A percentile compares a stretch with the other conserved stretches of the same genome.
Conservation (phyloP, 2,113 vertebrate species). For the Oxyura jamaicensis region DNA sequence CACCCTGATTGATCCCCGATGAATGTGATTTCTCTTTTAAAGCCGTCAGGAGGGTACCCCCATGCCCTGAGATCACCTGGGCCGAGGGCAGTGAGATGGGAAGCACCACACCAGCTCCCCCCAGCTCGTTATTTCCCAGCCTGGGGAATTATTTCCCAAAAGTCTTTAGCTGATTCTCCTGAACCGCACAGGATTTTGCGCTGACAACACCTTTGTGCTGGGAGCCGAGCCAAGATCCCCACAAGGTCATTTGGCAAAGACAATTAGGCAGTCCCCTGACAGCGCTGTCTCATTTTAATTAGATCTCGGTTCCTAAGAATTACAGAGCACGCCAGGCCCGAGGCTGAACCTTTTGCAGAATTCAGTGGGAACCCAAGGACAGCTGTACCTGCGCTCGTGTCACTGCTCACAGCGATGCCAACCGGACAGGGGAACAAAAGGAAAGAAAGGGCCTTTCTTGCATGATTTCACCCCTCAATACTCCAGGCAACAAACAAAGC, state of each 20-base stretch:
- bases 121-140: background rate
- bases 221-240: conserved; percentile 8
- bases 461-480: background rate
- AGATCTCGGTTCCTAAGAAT: conserved; percentile 59
- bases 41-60: background rate
- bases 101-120: background rate
- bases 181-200: background rate
- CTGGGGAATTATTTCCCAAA: conserved; percentile 32
- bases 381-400: conserved; percentile 17
- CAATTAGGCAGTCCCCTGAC: conserved; percentile 56
- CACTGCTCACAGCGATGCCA: background rate
- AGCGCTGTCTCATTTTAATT: conserved; percentile 60
- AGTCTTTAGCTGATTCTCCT: background rate
- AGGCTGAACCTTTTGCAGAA: conserved; percentile 21
- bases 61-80: fast-evolving
- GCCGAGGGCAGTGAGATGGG: background rate
- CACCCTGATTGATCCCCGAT: background rate
- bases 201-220: conserved; percentile 63
- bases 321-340: background rate
- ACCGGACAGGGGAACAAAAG: fast-evolving
- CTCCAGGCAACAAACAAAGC: background rate
- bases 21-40: fast-evolving
- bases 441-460: background rate
- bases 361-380: background rate
- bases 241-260: conserved; percentile 63